These are phyloP conservation scores for Laupala kohalensis DNA, from an alignment of 1,140 invertebrate genomes.

Conservation along the genomic window DNA sequence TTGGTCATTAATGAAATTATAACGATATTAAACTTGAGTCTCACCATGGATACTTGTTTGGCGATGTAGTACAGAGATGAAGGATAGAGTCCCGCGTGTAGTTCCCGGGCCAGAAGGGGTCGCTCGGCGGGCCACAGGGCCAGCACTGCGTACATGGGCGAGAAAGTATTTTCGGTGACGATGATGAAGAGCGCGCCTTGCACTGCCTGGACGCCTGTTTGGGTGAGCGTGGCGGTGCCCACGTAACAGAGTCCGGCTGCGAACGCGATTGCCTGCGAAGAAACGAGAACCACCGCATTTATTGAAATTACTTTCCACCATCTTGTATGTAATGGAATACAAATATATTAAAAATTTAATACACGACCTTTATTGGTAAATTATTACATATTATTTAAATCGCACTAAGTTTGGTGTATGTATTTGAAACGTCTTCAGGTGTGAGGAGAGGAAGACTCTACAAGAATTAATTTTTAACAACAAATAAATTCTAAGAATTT, in stretches of 20 bases:
- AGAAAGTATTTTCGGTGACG: slow-evolving; percentile 75
- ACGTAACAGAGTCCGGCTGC: slow-evolving; percentile 66
- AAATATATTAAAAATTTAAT: too few species aligned
- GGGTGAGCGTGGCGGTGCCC: slow-evolving; percentile 48
- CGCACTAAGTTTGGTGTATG: too few species aligned
- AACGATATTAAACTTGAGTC: background rate
- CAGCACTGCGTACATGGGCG: slow-evolving; percentile 71
- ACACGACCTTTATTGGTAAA: too few species aligned
- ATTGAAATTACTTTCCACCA: too few species aligned
- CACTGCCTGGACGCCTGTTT: slow-evolving; percentile 65
- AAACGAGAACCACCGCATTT: background rate
- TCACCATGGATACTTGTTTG: slow-evolving; percentile 58
- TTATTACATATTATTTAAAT: too few species aligned
- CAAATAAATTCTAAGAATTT: too few species aligned
- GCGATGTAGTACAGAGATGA: slow-evolving; percentile 60
- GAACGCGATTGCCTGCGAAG: slow-evolving; percentile 47
- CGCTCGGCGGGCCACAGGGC: slow-evolving; percentile 63
- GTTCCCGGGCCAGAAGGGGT: slow-evolving; percentile 63
- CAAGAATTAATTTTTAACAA: too few species aligned
- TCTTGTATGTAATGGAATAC: too few species aligned
- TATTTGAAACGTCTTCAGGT: too few species aligned
- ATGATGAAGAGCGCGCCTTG: slow-evolving; percentile 72
- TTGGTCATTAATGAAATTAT: background rate
- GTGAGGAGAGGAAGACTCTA: too few species aligned
- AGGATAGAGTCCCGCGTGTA: slow-evolving; percentile 60